Percentiles rank a stretch among this genome's conserved stretches.
These are phyloP conservation scores for Nomada goodeniana DNA, from an alignment of 2,888 invertebrate genomes.

Conservation along the genomic window DNA sequence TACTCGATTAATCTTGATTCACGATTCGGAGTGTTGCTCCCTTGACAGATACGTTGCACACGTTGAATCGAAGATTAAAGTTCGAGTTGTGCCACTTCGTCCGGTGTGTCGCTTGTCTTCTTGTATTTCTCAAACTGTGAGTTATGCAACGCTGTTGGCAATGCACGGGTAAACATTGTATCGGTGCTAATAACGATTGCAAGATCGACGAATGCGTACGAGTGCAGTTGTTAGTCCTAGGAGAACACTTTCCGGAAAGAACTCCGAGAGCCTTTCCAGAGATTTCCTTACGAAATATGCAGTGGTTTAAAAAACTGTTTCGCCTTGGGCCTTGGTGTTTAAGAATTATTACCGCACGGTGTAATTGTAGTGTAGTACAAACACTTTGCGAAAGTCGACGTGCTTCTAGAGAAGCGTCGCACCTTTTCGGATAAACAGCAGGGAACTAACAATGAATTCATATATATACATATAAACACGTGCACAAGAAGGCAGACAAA, in stretches of 20 bases:
- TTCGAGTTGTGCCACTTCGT: not conserved
- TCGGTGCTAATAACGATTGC: constrained; percentile 18
- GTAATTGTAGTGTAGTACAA: not conserved
- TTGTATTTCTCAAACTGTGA: not conserved
- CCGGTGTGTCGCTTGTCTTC: not conserved
- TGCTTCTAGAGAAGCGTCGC: accelerated
- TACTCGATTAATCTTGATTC: not conserved
- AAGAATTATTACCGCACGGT: not conserved
- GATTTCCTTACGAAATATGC: constrained; percentile 10
- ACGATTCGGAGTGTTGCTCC: not conserved
- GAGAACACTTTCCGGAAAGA: constrained; percentile 7
- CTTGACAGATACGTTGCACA: not conserved
- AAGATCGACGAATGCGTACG: not conserved
- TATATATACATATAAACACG: too few relatives aligned
- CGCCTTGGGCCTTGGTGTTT: not conserved
- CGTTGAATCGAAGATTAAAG: not conserved
- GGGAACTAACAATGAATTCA: too few relatives aligned
- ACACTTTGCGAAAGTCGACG: not conserved
- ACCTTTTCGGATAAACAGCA: not conserved
- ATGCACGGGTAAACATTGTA: not conserved
- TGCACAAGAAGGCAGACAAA: not conserved
- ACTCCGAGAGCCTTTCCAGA: not conserved
- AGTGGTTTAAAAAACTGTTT: too few relatives aligned
- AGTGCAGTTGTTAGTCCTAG: not conserved
- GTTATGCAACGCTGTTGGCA: constrained; percentile 7